Evolutionary conservation across 2,797 vertebrate species (phyloP).

Genomic region (Myioborus melanocephalus): DNA sequence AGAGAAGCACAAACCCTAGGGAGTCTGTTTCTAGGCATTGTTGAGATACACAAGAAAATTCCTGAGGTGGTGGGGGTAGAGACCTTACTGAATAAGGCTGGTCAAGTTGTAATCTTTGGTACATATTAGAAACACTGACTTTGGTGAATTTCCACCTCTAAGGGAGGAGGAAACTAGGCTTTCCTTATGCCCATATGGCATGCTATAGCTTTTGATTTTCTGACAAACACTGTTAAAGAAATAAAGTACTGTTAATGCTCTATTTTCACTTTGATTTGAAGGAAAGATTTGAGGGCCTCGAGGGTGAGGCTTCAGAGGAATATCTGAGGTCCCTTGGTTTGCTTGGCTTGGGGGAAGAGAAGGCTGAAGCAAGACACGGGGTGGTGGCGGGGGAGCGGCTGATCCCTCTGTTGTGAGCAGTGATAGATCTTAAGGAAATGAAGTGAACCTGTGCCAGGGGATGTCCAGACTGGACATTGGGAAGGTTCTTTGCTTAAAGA

Average conservation of each 20-base stretch:
- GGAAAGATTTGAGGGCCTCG: accelerated
- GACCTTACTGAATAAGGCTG: not conserved
- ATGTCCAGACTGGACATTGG: not conserved
- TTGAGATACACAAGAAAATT: not conserved
- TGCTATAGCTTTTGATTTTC: not conserved
- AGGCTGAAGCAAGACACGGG: not conserved
- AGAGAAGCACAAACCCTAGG: not conserved
- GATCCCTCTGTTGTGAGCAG: not conserved
- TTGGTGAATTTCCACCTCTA: not conserved
- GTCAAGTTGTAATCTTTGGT: not conserved
- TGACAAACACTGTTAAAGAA: not conserved
- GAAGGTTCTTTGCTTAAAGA: not conserved
- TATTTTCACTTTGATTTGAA: not conserved
- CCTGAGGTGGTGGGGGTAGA: not conserved
- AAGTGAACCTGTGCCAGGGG: not conserved
- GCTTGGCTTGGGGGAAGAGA: not conserved
- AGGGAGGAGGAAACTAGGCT: not conserved
- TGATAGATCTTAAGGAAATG: accelerated
- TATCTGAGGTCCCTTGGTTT: not conserved
- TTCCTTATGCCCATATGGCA: not conserved
- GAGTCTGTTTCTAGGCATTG: not conserved
- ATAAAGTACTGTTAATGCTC: not conserved
- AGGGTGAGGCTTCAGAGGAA: not conserved
- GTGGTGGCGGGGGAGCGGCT: accelerated
- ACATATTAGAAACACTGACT: not conserved